These are phyloP conservation scores for Trachelipus rathkii DNA, from an alignment of 1,140 invertebrate species.

Conservation along the genomic window DNA sequence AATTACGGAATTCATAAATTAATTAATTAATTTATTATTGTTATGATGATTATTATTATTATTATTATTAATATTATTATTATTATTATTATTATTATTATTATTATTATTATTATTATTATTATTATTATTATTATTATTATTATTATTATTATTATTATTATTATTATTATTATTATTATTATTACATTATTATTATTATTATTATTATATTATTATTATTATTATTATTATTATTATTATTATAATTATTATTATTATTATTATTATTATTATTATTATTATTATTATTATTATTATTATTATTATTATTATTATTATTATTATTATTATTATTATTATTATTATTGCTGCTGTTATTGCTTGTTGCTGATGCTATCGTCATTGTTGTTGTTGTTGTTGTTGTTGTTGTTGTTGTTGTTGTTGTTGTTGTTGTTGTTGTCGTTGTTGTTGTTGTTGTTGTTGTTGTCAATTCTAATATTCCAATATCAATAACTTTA, in stretches of 20 bases:
- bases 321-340: constrained; percentile 15
- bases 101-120: constrained; percentile 13
- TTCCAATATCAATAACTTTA: no score
- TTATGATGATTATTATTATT: constrained; percentile 1
- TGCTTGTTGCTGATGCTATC: no score
- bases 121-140: constrained; percentile 13
- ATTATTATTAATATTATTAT: constrained; percentile 11
- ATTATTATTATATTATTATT: constrained; percentile 15
- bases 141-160: constrained; percentile 9
- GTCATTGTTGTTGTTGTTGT: no score
- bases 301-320: constrained; percentile 13
- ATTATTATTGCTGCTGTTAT: neutral
- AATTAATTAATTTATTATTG: neutral
- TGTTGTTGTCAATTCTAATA: no score
- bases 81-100: constrained; percentile 15
- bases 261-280: constrained; percentile 9
- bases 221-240: constrained; percentile 13
- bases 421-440: no score
- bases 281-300: constrained; percentile 13
- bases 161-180: constrained; percentile 13
- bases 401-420: no score
- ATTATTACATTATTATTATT: constrained; percentile 12
- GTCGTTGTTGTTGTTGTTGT: no score
- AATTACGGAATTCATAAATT: no score
- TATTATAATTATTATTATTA: constrained; percentile 2